Base-by-base conservation (phyloP, 2,113 vertebrate species). In the Rana temporaria region DNA sequence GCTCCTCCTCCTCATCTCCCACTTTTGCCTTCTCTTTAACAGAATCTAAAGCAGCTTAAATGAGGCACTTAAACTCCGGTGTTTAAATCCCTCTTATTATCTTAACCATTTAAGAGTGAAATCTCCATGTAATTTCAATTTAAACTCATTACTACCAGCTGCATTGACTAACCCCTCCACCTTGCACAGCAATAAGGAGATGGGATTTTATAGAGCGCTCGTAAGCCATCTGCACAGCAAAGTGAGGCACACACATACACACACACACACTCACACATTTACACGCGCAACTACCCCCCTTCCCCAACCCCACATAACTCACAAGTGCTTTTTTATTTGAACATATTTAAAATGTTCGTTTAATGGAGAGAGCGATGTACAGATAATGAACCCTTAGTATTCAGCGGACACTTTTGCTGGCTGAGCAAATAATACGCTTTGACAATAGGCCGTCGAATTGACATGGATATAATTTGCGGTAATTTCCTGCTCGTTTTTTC, bases 41-140 rank as follows among this genome's bases (percentile, higher is more conserved):
- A 78, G 76, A 78, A 63, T 64, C 16, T 14, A 65, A 74, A 67
- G 71, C 63, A 65, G 71, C 71, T 75, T 79, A 82, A 82, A 75
- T 75, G 62, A 76, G 72, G 30, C 81, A 68, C 81, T 83, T 83
- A 75, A 70, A 76, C 81, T 76, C 62, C 81, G 32, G 71, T 76
- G 81, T 76, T 83, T 83, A 83, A 83, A 83, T 67, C 72, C 81
- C 72, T 75, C 81, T 76, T 83, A 83, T 83, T 83, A 83, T 83
- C 81, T 83, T 76, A 83, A 60, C 63, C 81, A 83, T 76, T 83
- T 83, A 83, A 60, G 63, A 83, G 72, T 76, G 80, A 75, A 82
- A 82, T 82, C 80, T 82, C 80, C 71, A 82, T 82, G 80, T 82
- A 68, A 76, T 82, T 82, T 68, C 81, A 82, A 82, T 82, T 83